These are phyloP conservation scores for Pseudochirops corinnae DNA, from an alignment of 2,797 vertebrate species.

Conservation along the genomic window DNA sequence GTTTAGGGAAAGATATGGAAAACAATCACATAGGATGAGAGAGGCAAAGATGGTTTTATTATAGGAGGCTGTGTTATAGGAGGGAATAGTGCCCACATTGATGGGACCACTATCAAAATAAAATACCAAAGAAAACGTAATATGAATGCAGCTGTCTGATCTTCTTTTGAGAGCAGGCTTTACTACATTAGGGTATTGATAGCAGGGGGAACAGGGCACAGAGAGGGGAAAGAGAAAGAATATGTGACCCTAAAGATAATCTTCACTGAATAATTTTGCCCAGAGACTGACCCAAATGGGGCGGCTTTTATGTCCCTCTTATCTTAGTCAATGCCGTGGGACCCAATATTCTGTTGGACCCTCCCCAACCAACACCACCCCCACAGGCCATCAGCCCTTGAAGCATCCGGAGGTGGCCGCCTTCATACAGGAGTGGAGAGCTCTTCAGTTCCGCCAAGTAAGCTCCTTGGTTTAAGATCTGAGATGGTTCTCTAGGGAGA, in stretches of 20 bases:
- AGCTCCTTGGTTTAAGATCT: conserved; percentile 61
- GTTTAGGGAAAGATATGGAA: background rate
- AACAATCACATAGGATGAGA: background rate
- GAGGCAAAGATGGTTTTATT: background rate
- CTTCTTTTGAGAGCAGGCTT: background rate
- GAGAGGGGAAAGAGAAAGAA: background rate
- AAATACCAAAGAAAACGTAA: background rate
- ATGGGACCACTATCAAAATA: background rate
- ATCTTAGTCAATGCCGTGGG: background rate
- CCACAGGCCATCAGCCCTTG: conserved; percentile 14
- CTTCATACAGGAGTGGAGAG: conserved; percentile 75
- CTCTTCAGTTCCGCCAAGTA: conserved; percentile 72
- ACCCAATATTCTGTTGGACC: background rate
- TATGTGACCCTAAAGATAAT: background rate
- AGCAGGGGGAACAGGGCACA: background rate
- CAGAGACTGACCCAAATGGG: background rate
- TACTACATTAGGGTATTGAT: background rate
- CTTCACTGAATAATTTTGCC: background rate
- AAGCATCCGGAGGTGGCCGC: conserved; percentile 71
- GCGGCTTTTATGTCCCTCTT: background rate
- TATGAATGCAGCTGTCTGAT: background rate
- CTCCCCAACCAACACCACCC: background rate
- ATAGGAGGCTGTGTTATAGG: background rate
- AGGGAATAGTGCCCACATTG: background rate
- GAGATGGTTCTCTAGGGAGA: conserved; percentile 58